Base-by-base conservation (phyloP, 2,888 invertebrate genomes). In the Eupithecia subumbrata region DNA sequence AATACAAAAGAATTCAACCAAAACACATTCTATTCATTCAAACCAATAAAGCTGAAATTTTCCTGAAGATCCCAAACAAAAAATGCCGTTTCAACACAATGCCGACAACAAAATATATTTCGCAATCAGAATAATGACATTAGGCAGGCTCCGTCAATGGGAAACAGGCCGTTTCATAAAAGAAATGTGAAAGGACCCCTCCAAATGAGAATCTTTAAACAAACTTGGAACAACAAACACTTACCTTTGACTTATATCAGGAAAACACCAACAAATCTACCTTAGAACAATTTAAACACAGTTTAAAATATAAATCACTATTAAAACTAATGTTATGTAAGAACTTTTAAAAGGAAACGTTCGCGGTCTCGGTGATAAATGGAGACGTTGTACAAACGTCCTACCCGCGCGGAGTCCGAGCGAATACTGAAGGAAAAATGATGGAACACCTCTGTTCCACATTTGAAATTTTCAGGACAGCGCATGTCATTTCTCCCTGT, bases 361-460 rank as follows among this genome's bases (percentile, higher is more conserved):
- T 45, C 77, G 68, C 68, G 75, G 12, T 72, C 43, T 34, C 70
- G 73, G 4, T 16, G 14, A 18, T 45, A 12, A 45, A 37, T 3
- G 16, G 34, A 45, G 48, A 40, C 67, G 63, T 16, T 5, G 14
- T 74, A 63, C n/a, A 72, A 63, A 85, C 90, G 88, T 86, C 88
- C 82, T 76, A 37, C 66, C 78, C 40, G 67, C 73, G 63, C 73
- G 70, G 84, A 80, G 75, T 85, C 76, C 84, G 77, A 78, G 78
- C 84, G 86, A 82, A 83, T 84, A 91, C 91, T 90, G 88, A 82
- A 79, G 86, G 87, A 75, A 75, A n/a, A 90, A 89, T 89, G 85
- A 89, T 87, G 84, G 85, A 90, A 89, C 89, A 90, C 89, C 89
- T 89, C 84, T 80, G 82, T 83, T 82, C 83, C 80, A 75, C 78